Percentiles rank a stretch among this genome's conserved stretches.
Conservation (phyloP, 2,888 invertebrate species). For the Dryococelus australis region DNA sequence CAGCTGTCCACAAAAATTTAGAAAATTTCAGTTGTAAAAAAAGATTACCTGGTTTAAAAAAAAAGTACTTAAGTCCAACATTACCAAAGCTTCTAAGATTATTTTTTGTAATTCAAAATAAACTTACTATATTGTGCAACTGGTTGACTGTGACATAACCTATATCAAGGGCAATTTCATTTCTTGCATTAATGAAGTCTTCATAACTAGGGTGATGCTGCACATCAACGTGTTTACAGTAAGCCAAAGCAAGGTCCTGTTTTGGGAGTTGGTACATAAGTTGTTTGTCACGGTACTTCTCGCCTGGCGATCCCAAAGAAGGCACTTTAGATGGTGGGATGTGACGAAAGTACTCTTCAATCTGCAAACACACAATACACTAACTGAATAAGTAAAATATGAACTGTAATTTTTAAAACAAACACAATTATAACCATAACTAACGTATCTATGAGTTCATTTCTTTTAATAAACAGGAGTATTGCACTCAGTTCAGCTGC, state of each 20-base stretch:
- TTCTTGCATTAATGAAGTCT: slow-evolving; percentile 92
- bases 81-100: background rate
- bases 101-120: background rate
- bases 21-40: no score
- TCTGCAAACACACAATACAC: slow-evolving; percentile 64
- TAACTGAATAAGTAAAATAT: no score
- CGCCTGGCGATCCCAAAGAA: slow-evolving; percentile 77
- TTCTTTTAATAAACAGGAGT: no score
- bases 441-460: no score
- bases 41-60: no score
- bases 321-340: slow-evolving; percentile 82
- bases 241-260: slow-evolving; percentile 89
- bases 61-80: no score
- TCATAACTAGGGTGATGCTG: slow-evolving; percentile 83
- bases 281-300: slow-evolving; percentile 80
- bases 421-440: no score
- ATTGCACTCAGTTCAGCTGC: no score
- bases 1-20: no score
- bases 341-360: slow-evolving; percentile 91
- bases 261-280: slow-evolving; percentile 90
- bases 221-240: slow-evolving; percentile 85
- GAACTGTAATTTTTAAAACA: no score
- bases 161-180: slow-evolving; percentile 95
- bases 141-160: slow-evolving; percentile 60
- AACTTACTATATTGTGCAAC: slow-evolving; percentile 38